Evolutionary conservation across 1,140 invertebrate species (phyloP).

Genomic region (Dreissena rostriformis): DNA sequence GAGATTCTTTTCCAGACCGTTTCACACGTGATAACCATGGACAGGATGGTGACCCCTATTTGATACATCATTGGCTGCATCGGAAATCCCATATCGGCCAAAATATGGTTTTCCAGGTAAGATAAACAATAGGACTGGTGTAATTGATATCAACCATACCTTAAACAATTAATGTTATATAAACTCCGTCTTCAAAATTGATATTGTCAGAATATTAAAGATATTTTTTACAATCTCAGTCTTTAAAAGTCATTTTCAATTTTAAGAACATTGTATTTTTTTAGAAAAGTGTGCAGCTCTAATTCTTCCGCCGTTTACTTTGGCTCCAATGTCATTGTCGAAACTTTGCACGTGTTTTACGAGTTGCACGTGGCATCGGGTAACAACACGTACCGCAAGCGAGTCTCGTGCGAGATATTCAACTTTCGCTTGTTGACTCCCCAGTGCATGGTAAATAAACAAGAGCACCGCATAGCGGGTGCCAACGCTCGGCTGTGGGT

Average conservation of each 20-base stretch:
- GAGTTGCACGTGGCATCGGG: constrained; percentile 73
- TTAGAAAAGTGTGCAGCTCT: constrained; percentile 69
- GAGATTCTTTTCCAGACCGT: constrained; percentile 63
- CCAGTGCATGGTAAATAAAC: constrained; percentile 71
- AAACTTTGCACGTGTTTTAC: constrained; percentile 73
- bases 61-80: constrained; percentile 78
- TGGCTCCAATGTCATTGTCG: constrained; percentile 75
- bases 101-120: constrained; percentile 75
- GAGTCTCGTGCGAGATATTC: constrained; percentile 69
- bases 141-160: too few relatives aligned
- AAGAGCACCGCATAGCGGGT: too few relatives aligned
- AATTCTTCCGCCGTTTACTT: constrained; percentile 79
- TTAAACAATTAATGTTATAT: too few relatives aligned
- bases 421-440: constrained; percentile 70
- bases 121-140: background rate
- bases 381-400: constrained; percentile 62
- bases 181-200: too few relatives aligned
- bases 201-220: too few relatives aligned
- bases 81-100: constrained; percentile 76
- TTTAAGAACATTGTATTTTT: background rate
- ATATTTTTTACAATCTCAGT: too few relatives aligned
- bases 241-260: too few relatives aligned
- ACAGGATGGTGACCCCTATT: constrained; percentile 72
- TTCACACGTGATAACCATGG: constrained; percentile 62
- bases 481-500: too few relatives aligned